Conservation (phyloP, 2,113 vertebrate genomes). For the Cariama cristata region DNA sequence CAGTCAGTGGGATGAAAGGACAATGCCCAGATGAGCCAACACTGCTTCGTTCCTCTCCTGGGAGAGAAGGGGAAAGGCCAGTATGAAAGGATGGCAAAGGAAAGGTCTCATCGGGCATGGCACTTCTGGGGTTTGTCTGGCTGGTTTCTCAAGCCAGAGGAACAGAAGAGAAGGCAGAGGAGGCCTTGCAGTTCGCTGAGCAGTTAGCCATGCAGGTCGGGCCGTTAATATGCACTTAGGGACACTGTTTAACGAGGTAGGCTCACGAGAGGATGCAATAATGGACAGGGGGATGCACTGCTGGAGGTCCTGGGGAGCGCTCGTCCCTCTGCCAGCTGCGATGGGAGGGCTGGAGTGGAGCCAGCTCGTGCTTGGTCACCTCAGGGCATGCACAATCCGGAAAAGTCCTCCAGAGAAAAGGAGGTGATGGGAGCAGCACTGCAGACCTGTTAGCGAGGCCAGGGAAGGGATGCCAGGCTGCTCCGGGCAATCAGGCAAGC, state of each 20-base stretch:
- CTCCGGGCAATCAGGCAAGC: not conserved
- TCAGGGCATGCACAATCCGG: not conserved
- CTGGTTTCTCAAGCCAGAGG: not conserved
- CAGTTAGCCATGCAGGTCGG: not conserved
- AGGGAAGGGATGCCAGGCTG: not conserved
- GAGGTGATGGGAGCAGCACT: not conserved
- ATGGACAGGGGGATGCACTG: not conserved
- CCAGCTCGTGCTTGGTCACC: not conserved
- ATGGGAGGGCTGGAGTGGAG: rapidly evolving
- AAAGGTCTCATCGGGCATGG: not conserved
- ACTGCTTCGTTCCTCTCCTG: not conserved
- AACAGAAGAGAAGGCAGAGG: not conserved
- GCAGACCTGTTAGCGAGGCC: not conserved
- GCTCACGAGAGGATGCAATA: not conserved
- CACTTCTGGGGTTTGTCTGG: not conserved
- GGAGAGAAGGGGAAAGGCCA: not conserved
- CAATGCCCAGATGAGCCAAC: not conserved
- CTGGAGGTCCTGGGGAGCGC: not conserved
- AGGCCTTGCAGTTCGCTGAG: not conserved
- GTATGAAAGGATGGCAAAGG: not conserved
- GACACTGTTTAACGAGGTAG: not conserved
- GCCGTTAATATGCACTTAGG: not conserved
- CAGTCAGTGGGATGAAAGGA: not conserved
- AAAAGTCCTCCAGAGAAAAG: not conserved
- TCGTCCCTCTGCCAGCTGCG: not conserved